A percentile compares a stretch with the other conserved stretches of the same genome.
phyloP scores from a whole-genome alignment of 1,140 invertebrate species.

The Amyelois transitella region DNA sequence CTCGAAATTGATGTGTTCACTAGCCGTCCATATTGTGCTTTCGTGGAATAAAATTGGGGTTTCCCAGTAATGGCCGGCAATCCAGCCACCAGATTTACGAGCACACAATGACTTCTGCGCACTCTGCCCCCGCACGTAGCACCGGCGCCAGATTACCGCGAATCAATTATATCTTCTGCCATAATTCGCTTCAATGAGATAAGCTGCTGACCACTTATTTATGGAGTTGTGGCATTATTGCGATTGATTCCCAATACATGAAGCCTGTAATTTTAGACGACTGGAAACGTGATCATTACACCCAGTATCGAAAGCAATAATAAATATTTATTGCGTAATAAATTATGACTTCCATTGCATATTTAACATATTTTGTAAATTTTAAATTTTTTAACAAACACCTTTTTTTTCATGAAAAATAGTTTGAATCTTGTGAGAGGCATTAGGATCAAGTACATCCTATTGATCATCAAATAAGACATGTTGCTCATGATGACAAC shows the following conservation, averaged over 20 bases:
- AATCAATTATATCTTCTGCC: not conserved
- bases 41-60: not conserved
- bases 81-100: not conserved
- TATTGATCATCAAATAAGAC: no score
- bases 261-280: not conserved
- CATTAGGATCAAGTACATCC: no score
- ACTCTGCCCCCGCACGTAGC: not conserved
- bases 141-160: not conserved
- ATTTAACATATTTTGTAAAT: no score
- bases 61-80: not conserved
- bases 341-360: no score
- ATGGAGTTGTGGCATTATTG: not conserved
- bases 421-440: no score
- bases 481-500: no score
- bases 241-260: not conserved
- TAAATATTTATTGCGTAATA: no score
- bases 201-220: not conserved
- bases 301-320: no score
- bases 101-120: not conserved
- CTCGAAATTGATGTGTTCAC: not conserved
- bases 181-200: not conserved
- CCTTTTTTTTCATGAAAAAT: no score
- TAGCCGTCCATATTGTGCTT: not conserved
- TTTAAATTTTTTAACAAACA: no score
- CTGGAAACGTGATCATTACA: no score